Conservation (phyloP, 1,140 invertebrate species). For the Riptortus pedestris region DNA sequence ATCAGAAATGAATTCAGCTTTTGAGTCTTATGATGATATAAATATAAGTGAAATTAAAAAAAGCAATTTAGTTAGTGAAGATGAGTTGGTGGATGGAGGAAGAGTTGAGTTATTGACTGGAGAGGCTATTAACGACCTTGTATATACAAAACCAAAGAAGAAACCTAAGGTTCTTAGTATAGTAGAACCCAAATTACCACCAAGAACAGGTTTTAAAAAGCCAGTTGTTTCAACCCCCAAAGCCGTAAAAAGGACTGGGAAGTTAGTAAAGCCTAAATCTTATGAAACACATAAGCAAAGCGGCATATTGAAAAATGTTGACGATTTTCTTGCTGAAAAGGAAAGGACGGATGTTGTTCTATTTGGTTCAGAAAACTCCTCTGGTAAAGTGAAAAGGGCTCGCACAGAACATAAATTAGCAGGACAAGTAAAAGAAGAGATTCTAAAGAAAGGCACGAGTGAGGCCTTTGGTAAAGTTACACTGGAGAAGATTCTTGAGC, state of each 20-base stretch:
- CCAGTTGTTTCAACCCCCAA: neutral
- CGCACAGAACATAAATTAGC: neutral
- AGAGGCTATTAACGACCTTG: too few species aligned
- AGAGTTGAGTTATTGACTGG: too few species aligned
- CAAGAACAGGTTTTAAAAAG: neutral
- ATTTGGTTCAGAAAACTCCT: neutral
- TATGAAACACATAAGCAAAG: neutral
- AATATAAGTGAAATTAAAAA: too few species aligned
- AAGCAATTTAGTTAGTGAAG: too few species aligned
- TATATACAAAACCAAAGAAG: too few species aligned
- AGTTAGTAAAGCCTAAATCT: neutral
- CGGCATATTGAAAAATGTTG: neutral
- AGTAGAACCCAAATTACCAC: too few species aligned
- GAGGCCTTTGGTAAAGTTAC: neutral
- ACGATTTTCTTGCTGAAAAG: neutral
- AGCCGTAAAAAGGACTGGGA: neutral
- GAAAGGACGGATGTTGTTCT: neutral
- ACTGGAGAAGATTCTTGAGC: neutral
- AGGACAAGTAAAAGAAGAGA: neutral
- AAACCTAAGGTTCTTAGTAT: too few species aligned
- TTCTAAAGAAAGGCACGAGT: constrained; percentile 2
- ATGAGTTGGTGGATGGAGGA: too few species aligned
- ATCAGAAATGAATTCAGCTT: too few species aligned
- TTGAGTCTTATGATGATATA: too few species aligned
- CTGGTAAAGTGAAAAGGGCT: neutral